A percentile compares a stretch with the other conserved stretches of the same genome.
Evolutionary conservation across 2,113 vertebrate species (phyloP).

Genomic region (Lichenostomus cassidix): DNA sequence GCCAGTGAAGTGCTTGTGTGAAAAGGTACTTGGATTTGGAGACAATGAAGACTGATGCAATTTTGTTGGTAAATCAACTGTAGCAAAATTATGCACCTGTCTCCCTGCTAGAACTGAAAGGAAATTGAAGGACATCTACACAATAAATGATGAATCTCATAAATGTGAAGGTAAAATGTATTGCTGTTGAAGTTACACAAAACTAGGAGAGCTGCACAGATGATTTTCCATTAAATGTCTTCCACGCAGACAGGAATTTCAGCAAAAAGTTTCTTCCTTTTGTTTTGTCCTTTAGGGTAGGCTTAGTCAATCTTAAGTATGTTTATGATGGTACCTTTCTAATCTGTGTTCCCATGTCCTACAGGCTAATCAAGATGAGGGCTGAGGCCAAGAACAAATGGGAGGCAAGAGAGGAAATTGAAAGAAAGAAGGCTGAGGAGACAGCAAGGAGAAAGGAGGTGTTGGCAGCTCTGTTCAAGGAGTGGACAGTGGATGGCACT

Average conservation of each 20-base stretch:
- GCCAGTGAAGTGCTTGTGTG: background rate
- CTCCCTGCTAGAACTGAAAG: slow-evolving; percentile 5
- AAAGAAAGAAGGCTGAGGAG: slow-evolving; percentile 36
- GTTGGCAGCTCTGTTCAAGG: slow-evolving; percentile 62
- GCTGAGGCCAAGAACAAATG: slow-evolving; percentile 30
- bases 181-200: background rate
- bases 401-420: slow-evolving; percentile 49
- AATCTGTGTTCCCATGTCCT: background rate
- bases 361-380: slow-evolving; percentile 72
- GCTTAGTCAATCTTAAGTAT: background rate
- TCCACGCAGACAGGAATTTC: background rate
- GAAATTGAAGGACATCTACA: background rate
- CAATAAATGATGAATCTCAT: background rate
- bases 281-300: background rate
- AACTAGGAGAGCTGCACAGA: background rate
- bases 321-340: background rate
- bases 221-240: background rate
- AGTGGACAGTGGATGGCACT: slow-evolving; percentile 62
- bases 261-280: background rate
- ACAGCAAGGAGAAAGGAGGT: slow-evolving; percentile 40
- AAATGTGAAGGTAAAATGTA: slow-evolving; percentile 6
- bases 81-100: slow-evolving; percentile 11
- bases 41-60: slow-evolving; percentile 2
- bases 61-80: slow-evolving; percentile 44
- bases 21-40: background rate